Base-by-base conservation (phyloP, 1,140 invertebrate species). In the Cardiocondyla obscurior region DNA sequence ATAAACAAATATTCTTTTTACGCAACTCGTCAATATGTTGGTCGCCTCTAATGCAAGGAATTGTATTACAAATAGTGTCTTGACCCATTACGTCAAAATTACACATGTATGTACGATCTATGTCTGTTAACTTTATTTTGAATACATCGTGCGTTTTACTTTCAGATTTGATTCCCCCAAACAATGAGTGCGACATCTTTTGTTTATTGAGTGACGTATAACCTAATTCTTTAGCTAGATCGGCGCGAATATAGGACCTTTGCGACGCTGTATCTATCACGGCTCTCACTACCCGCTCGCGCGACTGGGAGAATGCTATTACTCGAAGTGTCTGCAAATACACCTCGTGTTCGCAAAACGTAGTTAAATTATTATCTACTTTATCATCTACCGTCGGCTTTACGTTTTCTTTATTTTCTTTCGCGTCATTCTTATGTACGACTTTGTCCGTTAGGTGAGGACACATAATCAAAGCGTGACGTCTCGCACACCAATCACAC, bases 261-360 rank as follows among this genome's bases (percentile, higher is more conserved):
- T 89, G 84, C 1, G 85, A 86, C 14, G 82, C 85, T 3, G 46
- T 14, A 39, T 90, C 87, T 3, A 90, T 83, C 22, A 89, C 10
- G 8, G 69, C 83, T 7, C 84, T 74, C 33, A 82, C 85, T 53
- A 53, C 53, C 44, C 57, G 85, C 62, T 87, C 83, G 19, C 51
- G 25, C 4, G 39, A 19, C 16, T 16, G 84, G 51, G 85, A 87
- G 65, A 84, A 90, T n/a, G 81, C 19, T 49, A 53, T 58, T 8
- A 88, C 81, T 3, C 70, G 46, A 16, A 88, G 39, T 0, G 84
- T 88, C 70, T 88, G 84, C 28, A 89, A 85, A 85, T 33, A 81
- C 22, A 89, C 84, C 0, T 86, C 77, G 0, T 57, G 84, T 70
- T 53, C 33, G 73, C 64, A 81, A 55, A 87, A 81, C 77, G 12